A percentile compares a stretch with the other conserved stretches of the same genome.
phyloP scores from a whole-genome alignment of 1,140 invertebrate species.

The Octopus bimaculoides region DNA sequence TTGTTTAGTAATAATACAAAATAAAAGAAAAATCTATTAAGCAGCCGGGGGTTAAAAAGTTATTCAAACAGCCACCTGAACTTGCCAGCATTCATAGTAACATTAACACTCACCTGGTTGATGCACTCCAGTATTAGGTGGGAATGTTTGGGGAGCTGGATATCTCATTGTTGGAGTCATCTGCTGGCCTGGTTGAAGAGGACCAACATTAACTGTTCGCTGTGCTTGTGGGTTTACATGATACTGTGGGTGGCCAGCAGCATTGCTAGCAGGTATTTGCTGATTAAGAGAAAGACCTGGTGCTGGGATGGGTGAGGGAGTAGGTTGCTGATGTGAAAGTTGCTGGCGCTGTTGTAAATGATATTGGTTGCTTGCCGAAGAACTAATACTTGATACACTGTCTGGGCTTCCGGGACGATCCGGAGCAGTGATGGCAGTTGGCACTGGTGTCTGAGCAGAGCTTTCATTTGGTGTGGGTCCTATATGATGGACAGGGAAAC shows the following conservation, averaged over 20 bases:
- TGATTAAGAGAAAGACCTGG: background rate
- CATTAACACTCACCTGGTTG: too few relatives aligned
- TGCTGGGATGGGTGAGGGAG: background rate
- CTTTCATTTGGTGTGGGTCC: conserved; percentile 1
- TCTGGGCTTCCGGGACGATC: conserved; percentile 47
- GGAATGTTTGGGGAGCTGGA: background rate
- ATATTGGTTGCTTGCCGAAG: conserved; percentile 35
- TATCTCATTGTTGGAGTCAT: background rate
- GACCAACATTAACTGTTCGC: background rate
- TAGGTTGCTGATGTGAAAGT: conserved; percentile 13
- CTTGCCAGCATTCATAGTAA: too few relatives aligned
- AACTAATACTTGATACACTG: conserved; percentile 49
- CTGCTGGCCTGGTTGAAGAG: background rate
- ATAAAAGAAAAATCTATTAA: too few relatives aligned
- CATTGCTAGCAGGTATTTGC: background rate
- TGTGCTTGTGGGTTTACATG: background rate
- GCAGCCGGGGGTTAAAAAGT: too few relatives aligned
- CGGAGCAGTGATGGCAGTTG: conserved; percentile 1
- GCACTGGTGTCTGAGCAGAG: background rate
- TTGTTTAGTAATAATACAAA: too few relatives aligned
- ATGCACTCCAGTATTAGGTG: background rate
- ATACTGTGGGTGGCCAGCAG: background rate
- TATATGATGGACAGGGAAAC: background rate
- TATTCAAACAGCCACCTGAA: too few relatives aligned
- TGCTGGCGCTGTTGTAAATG: conserved; percentile 29